These are phyloP conservation scores for Eidolon dupreanum DNA, from an alignment of 2,797 vertebrate genomes.

Conservation along the genomic window DNA sequence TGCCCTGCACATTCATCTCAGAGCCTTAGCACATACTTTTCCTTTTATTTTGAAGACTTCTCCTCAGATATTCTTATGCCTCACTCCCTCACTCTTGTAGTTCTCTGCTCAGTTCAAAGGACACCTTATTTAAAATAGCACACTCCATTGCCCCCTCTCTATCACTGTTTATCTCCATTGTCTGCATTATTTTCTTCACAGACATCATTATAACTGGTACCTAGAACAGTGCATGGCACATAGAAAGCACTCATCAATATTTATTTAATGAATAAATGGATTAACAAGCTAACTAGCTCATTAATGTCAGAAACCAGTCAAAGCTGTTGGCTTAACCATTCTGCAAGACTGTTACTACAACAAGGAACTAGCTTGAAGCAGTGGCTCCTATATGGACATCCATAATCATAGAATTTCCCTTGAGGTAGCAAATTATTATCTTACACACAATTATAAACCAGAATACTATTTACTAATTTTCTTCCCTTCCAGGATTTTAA, in stretches of 20 bases:
- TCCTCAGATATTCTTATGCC: neutral
- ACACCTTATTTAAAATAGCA: neutral
- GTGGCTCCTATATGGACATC: neutral
- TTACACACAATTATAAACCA: neutral
- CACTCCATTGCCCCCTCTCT: neutral
- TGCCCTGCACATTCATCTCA: neutral
- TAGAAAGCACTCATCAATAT: neutral
- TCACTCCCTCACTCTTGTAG: neutral
- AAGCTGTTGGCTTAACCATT: neutral
- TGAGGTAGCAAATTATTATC: slow-evolving; percentile 13
- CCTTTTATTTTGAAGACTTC: neutral
- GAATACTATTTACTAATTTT: neutral
- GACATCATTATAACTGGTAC: neutral
- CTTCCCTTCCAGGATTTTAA: neutral
- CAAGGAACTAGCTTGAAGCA: neutral
- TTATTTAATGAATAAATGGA: neutral
- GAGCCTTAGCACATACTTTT: neutral
- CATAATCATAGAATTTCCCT: neutral
- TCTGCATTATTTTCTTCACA: neutral
- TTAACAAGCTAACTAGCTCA: neutral
- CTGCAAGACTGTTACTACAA: neutral
- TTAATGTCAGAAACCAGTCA: slow-evolving; percentile 5
- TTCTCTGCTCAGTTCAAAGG: neutral
- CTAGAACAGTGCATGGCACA: neutral
- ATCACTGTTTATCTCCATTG: neutral